phyloP scores from a whole-genome alignment of 2,888 invertebrate species.

The Eudemis profundana region DNA sequence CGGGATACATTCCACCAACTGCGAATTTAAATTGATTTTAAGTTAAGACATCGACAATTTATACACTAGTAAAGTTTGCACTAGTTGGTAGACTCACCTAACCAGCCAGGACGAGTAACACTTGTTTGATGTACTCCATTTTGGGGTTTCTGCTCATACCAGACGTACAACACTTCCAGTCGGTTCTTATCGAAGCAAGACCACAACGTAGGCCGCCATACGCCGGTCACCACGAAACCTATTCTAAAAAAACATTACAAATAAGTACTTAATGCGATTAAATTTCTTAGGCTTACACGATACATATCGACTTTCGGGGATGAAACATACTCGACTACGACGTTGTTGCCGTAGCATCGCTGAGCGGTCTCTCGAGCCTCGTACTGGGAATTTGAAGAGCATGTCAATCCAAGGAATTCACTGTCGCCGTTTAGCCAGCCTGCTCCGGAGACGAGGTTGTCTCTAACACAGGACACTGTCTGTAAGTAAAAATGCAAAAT shows the following conservation, averaged over 20 bases:
- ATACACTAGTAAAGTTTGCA: too few species aligned
- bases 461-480: slow-evolving; percentile 69
- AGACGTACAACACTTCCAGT: slow-evolving; percentile 81
- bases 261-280: too few species aligned
- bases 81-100: slow-evolving; percentile 57
- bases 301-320: not conserved
- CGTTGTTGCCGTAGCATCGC: slow-evolving; percentile 72
- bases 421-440: slow-evolving; percentile 69
- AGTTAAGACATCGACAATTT: too few species aligned
- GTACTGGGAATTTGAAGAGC: slow-evolving; percentile 68
- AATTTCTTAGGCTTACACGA: too few species aligned
- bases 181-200: slow-evolving; percentile 83
- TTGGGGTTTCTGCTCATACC: slow-evolving; percentile 74
- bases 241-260: slow-evolving; percentile 62
- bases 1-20: slow-evolving; percentile 81
- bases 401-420: slow-evolving; percentile 71
- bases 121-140: slow-evolving; percentile 78
- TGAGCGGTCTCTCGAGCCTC: slow-evolving; percentile 69
- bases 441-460: slow-evolving; percentile 61
- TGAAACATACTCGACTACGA: slow-evolving; percentile 70
- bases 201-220: slow-evolving; percentile 77
- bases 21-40: slow-evolving; percentile 43
- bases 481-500: slow-evolving; percentile 48
- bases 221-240: slow-evolving; percentile 77
- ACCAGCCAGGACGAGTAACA: slow-evolving; percentile 78